Evolutionary conservation across 2,797 vertebrate genomes (phyloP), one percentile per base, ranked within the genome.

Genomic region (Falco biarmicus): DNA sequence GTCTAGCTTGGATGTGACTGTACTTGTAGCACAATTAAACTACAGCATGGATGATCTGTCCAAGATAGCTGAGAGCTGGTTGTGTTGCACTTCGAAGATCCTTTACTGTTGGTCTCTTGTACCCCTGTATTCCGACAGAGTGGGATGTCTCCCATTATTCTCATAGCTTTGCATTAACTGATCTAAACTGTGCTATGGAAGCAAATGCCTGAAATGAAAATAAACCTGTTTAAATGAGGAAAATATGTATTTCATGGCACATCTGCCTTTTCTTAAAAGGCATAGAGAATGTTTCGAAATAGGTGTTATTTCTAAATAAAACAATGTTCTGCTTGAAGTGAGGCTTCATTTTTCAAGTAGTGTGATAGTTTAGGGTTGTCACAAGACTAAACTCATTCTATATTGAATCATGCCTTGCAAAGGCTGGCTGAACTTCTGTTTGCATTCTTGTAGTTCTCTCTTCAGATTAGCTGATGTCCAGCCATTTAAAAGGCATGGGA

Each of bases 171-270:
- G 37, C 26, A 16, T 71, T 74, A 75, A 64, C 11, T 41, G 25
- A 45, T 76, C 37, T 93, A 57, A 71, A 56, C 63, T 79, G n/a
- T 73, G 29, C 57, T 92, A 13, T 9, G 1, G 3, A 77, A 90
- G 20, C 47, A 77, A 64, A 78, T 66, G 77, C 26, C 59, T 80
- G 57, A 83, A 96, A 93, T 37, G 91, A 82, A 96, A 95, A 65
- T 69, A 87, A 76, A 48, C 10, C 31, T 41, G 11, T 91, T 93
- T 87, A 87, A 84, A 87, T 60, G 41, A 90, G 43, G 64, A 80
- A 89, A 82, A 63, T 15, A 54, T 5, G 29, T 86, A 41, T 92
- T 88, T 66, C 28, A 10, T 51, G 50, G 41, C 63, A 65, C 15
- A 15, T 63, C 60, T 91, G 24, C 56, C 69, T 60, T 5, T 41